A percentile compares a stretch with the other conserved stretches of the same genome.
phyloP scores from a whole-genome alignment of 2,888 invertebrate genomes.

The Parascotia fuliginaria region DNA sequence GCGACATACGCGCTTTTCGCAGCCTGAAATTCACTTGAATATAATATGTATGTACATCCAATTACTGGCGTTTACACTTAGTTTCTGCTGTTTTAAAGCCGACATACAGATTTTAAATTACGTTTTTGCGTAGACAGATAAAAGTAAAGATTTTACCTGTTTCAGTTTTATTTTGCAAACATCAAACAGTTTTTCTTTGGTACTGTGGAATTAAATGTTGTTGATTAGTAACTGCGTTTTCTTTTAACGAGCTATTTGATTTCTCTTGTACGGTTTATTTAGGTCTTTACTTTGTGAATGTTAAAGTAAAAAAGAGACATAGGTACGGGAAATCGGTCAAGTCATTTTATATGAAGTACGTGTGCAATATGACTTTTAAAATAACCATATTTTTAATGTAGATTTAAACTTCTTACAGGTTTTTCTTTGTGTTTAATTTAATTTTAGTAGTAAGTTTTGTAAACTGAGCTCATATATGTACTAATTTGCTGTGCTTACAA shows the following conservation, averaged over 20 bases:
- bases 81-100: conserved; percentile 17
- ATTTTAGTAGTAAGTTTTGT: too few relatives aligned
- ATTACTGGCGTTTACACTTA: conserved; percentile 31
- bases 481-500: too few relatives aligned
- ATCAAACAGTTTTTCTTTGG: conserved; percentile 5
- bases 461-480: too few relatives aligned
- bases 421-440: too few relatives aligned
- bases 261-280: not conserved
- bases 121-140: conserved; percentile 23
- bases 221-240: not conserved
- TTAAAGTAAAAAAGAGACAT: too few relatives aligned
- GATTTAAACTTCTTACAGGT: too few relatives aligned
- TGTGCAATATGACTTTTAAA: too few relatives aligned
- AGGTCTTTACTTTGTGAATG: too few relatives aligned
- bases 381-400: too few relatives aligned
- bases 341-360: too few relatives aligned
- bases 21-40: not conserved
- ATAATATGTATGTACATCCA: conserved; percentile 31
- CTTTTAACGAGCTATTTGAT: not conserved
- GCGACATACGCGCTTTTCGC: not conserved
- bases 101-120: conserved; percentile 25
- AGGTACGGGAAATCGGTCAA: too few relatives aligned
- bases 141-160: conserved; percentile 28
- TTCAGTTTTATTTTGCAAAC: conserved; percentile 26
- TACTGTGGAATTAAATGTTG: not conserved